Evolutionary conservation across 2,797 vertebrate genomes (phyloP).

Genomic region (Sebastes iracundus): DNA sequence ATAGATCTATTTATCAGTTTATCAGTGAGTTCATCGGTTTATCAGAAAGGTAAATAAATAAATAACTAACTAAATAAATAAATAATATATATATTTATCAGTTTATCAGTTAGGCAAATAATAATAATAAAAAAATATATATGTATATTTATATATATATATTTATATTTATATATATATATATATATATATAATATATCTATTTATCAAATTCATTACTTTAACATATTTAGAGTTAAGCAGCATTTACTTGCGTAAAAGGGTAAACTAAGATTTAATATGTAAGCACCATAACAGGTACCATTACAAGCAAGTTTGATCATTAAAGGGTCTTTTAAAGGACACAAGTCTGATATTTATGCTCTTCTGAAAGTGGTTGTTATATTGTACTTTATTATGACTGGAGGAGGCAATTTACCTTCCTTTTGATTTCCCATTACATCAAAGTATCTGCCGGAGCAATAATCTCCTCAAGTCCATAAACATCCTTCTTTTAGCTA

Average conservation of each 20-base stretch:
- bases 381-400: constrained; percentile 12
- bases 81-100: neutral
- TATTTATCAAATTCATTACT: neutral
- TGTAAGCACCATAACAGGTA: neutral
- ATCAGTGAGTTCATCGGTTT: too few species aligned
- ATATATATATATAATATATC: neutral
- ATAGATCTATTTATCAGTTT: too few species aligned
- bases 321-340: neutral
- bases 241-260: neutral
- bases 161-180: too few species aligned
- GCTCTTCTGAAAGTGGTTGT: constrained; percentile 10
- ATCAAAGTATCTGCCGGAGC: constrained; percentile 29
- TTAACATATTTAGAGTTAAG: neutral
- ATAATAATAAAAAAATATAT: too few species aligned
- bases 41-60: too few species aligned
- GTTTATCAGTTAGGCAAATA: too few species aligned
- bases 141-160: too few species aligned
- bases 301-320: neutral
- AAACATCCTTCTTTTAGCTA: constrained; percentile 36
- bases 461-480: constrained; percentile 36
- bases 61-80: too few species aligned
- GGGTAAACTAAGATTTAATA: neutral
- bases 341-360: constrained; percentile 13
- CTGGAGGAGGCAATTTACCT: constrained; percentile 33
- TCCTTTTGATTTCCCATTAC: constrained; percentile 39